phyloP scores from a whole-genome alignment of 1,140 invertebrate species.

The Portunus trituberculatus region DNA sequence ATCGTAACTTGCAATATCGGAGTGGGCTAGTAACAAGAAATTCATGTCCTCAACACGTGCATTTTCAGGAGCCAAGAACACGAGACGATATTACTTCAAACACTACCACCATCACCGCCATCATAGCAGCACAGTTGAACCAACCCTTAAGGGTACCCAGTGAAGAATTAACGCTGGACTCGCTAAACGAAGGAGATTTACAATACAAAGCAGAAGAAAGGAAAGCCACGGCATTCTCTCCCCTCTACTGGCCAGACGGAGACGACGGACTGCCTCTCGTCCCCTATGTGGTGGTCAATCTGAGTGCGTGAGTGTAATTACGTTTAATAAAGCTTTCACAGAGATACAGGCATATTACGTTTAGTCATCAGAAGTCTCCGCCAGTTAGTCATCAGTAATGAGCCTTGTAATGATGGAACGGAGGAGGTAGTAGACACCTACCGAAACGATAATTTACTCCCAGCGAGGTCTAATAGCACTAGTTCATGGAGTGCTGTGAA shows the following conservation, averaged over 20 bases:
- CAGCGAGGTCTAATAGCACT: too few relatives aligned
- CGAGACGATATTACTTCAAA: not conserved
- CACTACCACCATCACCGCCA: not conserved
- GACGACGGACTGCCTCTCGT: not conserved
- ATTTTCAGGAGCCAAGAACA: too few relatives aligned
- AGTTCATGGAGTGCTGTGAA: too few relatives aligned
- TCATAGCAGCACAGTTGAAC: not conserved
- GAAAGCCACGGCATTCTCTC: not conserved
- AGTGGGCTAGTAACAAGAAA: too few relatives aligned
- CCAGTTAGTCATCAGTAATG: too few relatives aligned
- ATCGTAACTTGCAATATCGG: too few relatives aligned
- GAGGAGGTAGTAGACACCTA: too few relatives aligned
- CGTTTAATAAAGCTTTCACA: not conserved
- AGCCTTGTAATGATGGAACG: too few relatives aligned
- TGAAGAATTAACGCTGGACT: not conserved
- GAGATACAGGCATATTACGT: too few relatives aligned
- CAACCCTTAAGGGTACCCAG: not conserved
- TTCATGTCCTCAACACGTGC: too few relatives aligned
- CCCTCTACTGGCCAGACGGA: not conserved
- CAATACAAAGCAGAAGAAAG: not conserved
- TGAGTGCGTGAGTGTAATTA: not conserved
- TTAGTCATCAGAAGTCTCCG: too few relatives aligned
- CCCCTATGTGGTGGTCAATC: not conserved
- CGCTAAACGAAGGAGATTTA: not conserved
- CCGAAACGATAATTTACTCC: too few relatives aligned